Conservation (phyloP, 2,797 vertebrate species). For the Bradypus variegatus region DNA sequence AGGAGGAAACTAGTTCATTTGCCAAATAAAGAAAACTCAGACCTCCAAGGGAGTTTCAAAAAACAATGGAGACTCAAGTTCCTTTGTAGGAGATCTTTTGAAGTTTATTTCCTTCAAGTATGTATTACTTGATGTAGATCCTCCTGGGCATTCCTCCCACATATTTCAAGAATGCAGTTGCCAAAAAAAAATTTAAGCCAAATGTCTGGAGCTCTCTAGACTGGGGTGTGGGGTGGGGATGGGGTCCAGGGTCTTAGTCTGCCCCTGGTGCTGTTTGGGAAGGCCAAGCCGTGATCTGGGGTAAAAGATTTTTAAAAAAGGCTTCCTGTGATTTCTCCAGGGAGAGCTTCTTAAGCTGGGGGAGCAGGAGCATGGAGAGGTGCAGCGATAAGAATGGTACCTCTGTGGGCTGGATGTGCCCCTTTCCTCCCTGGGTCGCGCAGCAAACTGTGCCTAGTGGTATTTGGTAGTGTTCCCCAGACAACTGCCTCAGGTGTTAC, state of each 20-base stretch:
- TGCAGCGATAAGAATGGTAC: neutral
- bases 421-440: neutral
- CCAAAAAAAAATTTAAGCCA: conserved; percentile 21
- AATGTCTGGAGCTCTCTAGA: neutral
- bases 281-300: neutral
- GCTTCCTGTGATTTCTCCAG: neutral
- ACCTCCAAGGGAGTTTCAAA: conserved; percentile 10
- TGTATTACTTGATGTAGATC: conserved; percentile 10
- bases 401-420: neutral
- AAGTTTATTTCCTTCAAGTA: conserved; percentile 33
- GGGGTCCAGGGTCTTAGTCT: neutral
- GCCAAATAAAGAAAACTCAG: conserved; percentile 27
- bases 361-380: neutral
- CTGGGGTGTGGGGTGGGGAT: neutral
- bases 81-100: neutral
- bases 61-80: conserved; percentile 8
- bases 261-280: neutral
- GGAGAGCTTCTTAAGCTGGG: neutral
- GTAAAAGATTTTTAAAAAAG: neutral
- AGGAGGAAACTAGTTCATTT: conserved; percentile 29
- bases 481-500: neutral
- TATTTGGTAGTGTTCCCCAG: neutral
- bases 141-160: conserved; percentile 6
- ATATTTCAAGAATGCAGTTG: conserved; percentile 19
- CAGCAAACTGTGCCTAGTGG: neutral